These are phyloP conservation scores for Malacosoma neustria DNA, from an alignment of 2,888 invertebrate species.

Conservation along the genomic window DNA sequence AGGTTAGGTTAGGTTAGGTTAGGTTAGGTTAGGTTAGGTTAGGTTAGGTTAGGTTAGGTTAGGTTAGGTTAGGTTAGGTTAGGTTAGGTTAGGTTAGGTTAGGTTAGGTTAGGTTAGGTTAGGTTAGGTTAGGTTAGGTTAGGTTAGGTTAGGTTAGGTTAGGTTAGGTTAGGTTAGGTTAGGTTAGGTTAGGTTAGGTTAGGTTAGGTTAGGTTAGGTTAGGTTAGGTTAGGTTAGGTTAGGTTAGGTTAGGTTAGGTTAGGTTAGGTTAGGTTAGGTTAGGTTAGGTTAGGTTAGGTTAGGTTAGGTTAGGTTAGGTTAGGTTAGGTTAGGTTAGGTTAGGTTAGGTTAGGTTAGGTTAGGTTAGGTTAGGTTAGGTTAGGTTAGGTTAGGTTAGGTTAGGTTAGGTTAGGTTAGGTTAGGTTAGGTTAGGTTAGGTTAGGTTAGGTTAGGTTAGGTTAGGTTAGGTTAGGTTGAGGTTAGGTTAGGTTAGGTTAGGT, in stretches of 20 bases:
- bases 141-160: slow-evolving; percentile 14
- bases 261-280: slow-evolving; percentile 14
- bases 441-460: slow-evolving; percentile 16
- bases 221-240: slow-evolving; percentile 14
- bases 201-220: slow-evolving; percentile 16
- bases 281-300: slow-evolving; percentile 10
- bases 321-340: slow-evolving; percentile 16
- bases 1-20: slow-evolving; percentile 16
- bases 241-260: slow-evolving; percentile 13
- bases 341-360: no score
- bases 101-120: slow-evolving; percentile 19
- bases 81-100: no score
- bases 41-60: slow-evolving; percentile 19
- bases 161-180: slow-evolving; percentile 13
- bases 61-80: slow-evolving; percentile 18
- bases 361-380: slow-evolving; percentile 15
- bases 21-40: no score
- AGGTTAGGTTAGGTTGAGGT: slow-evolving; percentile 14
- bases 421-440: slow-evolving; percentile 14
- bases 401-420: slow-evolving; percentile 15
- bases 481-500: slow-evolving; percentile 18
- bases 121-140: slow-evolving; percentile 18
- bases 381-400: slow-evolving; percentile 11
- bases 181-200: slow-evolving; percentile 15
- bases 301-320: slow-evolving; percentile 10